Conservation (phyloP, 2,797 vertebrate genomes). For the Amblyopsis hoosieri region DNA sequence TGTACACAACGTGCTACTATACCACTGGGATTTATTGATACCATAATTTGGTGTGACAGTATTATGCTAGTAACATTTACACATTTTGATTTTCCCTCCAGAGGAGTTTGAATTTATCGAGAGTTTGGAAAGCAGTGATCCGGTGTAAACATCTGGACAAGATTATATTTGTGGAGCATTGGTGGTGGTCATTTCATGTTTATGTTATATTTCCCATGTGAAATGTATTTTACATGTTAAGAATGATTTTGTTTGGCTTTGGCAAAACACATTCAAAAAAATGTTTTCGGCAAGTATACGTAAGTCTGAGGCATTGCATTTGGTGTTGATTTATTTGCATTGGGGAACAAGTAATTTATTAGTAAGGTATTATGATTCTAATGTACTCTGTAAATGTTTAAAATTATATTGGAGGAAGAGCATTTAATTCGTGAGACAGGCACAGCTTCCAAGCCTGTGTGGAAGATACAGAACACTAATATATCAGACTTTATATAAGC, state of each 20-base stretch:
- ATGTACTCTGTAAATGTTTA: conserved; percentile 67
- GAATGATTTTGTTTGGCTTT: not conserved
- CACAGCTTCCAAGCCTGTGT: conserved; percentile 71
- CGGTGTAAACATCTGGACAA: conserved; percentile 60
- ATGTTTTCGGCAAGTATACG: conserved; percentile 12
- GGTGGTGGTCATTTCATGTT: not conserved
- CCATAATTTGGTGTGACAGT: too few species aligned
- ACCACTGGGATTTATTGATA: not conserved
- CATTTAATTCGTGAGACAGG: conserved; percentile 69
- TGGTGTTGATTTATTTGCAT: conserved; percentile 76
- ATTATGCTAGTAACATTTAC: not conserved
- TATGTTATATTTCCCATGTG: not conserved
- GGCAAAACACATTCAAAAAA: conserved; percentile 4
- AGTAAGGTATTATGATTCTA: conserved; percentile 72
- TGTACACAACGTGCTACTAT: not conserved
- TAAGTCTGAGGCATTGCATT: conserved; percentile 41
- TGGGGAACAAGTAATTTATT: conserved; percentile 62
- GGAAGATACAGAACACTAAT: conserved; percentile 56
- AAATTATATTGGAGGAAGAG: conserved; percentile 69
- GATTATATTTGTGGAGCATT: not conserved
- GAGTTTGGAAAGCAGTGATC: conserved; percentile 86
- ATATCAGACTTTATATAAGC: conserved; percentile 57
- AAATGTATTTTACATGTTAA: too few species aligned
- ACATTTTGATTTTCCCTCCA: conserved; percentile 59
- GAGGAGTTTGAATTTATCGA: conserved; percentile 93